Base-by-base conservation (phyloP, 2,113 vertebrate species). In the Stomatorhinus ivindoensis region DNA sequence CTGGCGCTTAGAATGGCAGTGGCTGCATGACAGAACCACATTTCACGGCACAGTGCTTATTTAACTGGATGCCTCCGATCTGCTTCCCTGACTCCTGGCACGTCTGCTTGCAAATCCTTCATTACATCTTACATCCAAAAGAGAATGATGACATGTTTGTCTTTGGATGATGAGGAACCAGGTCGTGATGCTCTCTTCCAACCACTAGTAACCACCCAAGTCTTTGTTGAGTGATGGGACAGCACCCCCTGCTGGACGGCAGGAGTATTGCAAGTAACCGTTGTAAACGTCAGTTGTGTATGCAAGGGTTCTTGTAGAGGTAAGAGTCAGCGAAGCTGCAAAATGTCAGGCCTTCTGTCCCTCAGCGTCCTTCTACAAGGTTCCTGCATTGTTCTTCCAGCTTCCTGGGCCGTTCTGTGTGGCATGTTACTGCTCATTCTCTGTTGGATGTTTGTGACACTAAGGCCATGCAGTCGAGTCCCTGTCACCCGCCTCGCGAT, bases 41-140 rank as follows among this genome's bases (percentile, higher is more conserved):
- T 27, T 48, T 48, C 44, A 47, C 83, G 10, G 83, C 42, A 5
- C 44, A 27, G 44, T 31, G 83, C 83, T 86, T 48, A 85, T 85
- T 86, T 86, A 13, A n/a, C 83, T 50, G 44, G 83, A 50, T 48
- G 83, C 44, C n/a, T 48, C 11, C 44, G 46, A 50, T 86, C 47
- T 27, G 83, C 46, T 86, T 86, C 24, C 24, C 46, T 27, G 46
- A 50, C 21, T 86, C 24, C n/a, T 47, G 83, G 83, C 44, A 85
- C 42, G 47, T 47, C 24, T 24, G 44, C 83, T 86, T 47, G 47
- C n/a, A 86, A 86, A 86, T 35, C 83, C 47, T 86, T 47, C 42
- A 85, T 85, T 48, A 46, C 82, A 85, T 86, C n/a, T 86, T 86
- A 48, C 83, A 27, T 80, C 73, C 73, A 80, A 80, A 80, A 80